Evolutionary conservation across 2,888 invertebrate species (phyloP), one percentile per base, ranked within the genome.

Genomic region (Cephus pulcher): DNA sequence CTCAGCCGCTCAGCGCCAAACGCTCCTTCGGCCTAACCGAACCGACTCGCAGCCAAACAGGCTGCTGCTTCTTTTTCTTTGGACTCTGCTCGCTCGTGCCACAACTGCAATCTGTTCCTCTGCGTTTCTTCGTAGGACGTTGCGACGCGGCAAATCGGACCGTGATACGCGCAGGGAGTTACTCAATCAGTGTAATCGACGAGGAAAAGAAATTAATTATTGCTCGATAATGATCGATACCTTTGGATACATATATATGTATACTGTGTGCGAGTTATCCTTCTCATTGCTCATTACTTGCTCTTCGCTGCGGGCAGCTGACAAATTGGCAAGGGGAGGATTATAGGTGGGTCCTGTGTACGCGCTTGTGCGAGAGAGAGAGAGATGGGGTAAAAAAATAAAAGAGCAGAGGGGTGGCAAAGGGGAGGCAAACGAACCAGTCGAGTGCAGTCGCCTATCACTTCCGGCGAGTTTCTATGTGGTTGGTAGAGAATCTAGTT

Each of bases 61-160:
- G 32, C 34, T 30, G 74, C 74, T 4, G 33, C 74, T 15, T 9
- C 86, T 33, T 30, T 33, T 33, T 70, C 70, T 30, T 30, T 70
- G n/a, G 30, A 70, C 33, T 84, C 85, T 4, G 80, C 76, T 82
- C 84, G 85, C 86, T 86, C 86, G 84, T 88, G 88, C 84, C 86
- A 84, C 84, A 88, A 87, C 87, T 88, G 88, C 88, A 86, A 88
- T 89, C 88, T 87, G 88, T 88, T 89, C 84, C 86, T 86, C 84
- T 82, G 80, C 84, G 80, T 82, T 83, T 83, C 80, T 86, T 75
- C 82, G 75, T 6, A 40, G 15, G 40, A 40, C 40, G 40, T 6
- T 6, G 4, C 40, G 40, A 15, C 15, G 15, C 15, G 15, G 15
- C 15, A 6, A 12, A 4, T 37, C 37, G 40, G 4, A 1, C 15